Evolutionary conservation across 2,797 vertebrate species (phyloP), one percentile per base, ranked within the genome.

Genomic region (Bufotes viridis): DNA sequence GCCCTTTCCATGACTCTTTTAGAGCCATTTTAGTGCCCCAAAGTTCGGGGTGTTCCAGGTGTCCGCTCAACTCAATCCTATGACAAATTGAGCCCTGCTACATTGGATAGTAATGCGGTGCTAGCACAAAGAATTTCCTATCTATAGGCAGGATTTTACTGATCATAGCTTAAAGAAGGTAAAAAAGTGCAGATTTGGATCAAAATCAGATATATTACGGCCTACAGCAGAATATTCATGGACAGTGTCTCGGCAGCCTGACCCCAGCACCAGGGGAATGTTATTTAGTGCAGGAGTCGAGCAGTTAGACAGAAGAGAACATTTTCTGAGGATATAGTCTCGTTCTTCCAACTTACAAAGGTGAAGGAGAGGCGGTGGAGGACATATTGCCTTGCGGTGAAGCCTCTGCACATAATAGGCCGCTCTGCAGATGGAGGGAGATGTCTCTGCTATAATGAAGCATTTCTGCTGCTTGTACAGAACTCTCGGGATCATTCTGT

Each of bases 381-480:
- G 61, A 80, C 75, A 53, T 67, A 74, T 29, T 76, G 51, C 57
- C 57, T 82, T 82, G 57, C 24, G 8, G 51, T 29, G 29, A 58
- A 82, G 34, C 81, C 79, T 72, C 67, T 69, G 75, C 49, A 26
- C 55, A n/a, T 82, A 83, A 87, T 82, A 69, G 78, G 81, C 70
- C 22, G 18, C 70, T 74, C 34, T 12, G 72, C 72, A 75, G 87
- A 91, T 87, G 69, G 90, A 90, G 90, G 91, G 93, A 93, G 93
- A 93, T 94, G 93, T 92, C 93, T 92, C 85, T 92, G 91, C 94
- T 93, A 94, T 94, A 95, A 94, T 93, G 93, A 93, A 92, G 91
- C 80, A 84, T 91, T 93, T 90, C 91, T 90, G 70, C 88, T 93
- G 91, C 89, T 91, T 91, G 91, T 92, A 90, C 85, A 94, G 91